These are phyloP conservation scores for Cyprinodon tularosa DNA, from an alignment of 2,113 vertebrate species.

Conservation along the genomic window DNA sequence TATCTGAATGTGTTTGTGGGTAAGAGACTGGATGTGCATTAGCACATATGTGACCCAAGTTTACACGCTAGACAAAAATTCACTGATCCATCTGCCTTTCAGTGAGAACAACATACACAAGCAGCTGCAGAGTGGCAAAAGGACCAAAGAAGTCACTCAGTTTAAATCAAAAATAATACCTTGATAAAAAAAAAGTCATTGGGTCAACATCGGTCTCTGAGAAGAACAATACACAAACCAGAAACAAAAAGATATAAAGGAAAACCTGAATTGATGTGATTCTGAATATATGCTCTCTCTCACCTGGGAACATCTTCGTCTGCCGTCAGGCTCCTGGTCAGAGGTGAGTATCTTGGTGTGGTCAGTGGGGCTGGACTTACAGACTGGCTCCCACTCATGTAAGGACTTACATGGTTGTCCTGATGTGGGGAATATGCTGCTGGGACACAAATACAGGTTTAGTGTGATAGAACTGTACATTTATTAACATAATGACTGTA, in stretches of 20 bases:
- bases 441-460: constrained; percentile 27
- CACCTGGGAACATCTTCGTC: constrained; percentile 94
- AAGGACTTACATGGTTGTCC: constrained; percentile 92
- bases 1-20: constrained; percentile 36
- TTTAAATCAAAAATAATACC: constrained; percentile 15
- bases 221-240: not conserved
- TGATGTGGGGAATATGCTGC: constrained; percentile 90
- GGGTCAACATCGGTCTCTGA: not conserved
- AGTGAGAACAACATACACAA: constrained; percentile 15
- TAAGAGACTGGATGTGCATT: constrained; percentile 6
- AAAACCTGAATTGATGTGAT: too few relatives aligned
- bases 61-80: constrained; percentile 44
- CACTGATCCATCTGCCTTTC: constrained; percentile 57
- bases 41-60: constrained; percentile 52
- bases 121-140: constrained; percentile 7
- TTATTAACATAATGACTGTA: not conserved
- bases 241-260: not conserved
- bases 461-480: not conserved
- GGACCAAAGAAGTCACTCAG: constrained; percentile 36
- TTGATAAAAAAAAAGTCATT: not conserved
- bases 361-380: constrained; percentile 86
- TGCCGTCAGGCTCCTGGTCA: constrained; percentile 88
- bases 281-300: constrained; percentile 29
- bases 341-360: constrained; percentile 86
- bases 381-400: constrained; percentile 84